A percentile compares a stretch with the other conserved stretches of the same genome.
Evolutionary conservation across 2,113 vertebrate species (phyloP).

Genomic region (Boulengeromyrus knoepffleri): DNA sequence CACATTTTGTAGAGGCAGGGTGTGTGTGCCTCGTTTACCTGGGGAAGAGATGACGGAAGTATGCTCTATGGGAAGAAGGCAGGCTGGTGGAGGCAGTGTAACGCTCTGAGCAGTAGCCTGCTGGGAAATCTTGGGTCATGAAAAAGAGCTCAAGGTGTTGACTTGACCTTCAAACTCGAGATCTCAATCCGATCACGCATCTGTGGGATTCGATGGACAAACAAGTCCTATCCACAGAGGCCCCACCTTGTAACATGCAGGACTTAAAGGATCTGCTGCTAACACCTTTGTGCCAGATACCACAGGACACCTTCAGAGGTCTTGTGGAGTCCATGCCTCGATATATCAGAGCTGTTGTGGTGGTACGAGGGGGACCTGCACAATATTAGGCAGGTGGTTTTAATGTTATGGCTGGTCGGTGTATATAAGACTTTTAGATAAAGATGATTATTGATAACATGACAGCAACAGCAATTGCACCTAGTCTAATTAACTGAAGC

Average conservation of each 20-base stretch:
- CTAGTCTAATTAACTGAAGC: background rate
- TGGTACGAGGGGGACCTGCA: background rate
- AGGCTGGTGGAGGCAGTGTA: background rate
- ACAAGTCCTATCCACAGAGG: no score
- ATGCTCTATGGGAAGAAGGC: background rate
- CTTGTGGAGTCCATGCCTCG: background rate
- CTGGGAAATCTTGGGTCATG: background rate
- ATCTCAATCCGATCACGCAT: no score
- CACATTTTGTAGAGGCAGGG: no score
- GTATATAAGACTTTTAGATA: background rate
- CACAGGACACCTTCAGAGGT: background rate
- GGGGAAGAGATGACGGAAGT: no score
- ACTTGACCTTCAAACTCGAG: no score
- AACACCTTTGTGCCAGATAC: background rate
- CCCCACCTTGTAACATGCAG: no score
- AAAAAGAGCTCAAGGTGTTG: background rate
- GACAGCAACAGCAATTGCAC: background rate
- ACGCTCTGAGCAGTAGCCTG: background rate
- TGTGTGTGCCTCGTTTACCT: background rate
- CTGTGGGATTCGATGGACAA: no score
- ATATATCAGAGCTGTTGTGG: background rate
- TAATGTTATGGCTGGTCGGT: background rate
- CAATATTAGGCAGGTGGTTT: background rate
- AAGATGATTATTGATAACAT: background rate
- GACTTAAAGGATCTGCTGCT: no score